Evolutionary conservation across 2,888 invertebrate species (phyloP), one percentile per base, ranked within the genome.

Genomic region (Acronicta leporina): DNA sequence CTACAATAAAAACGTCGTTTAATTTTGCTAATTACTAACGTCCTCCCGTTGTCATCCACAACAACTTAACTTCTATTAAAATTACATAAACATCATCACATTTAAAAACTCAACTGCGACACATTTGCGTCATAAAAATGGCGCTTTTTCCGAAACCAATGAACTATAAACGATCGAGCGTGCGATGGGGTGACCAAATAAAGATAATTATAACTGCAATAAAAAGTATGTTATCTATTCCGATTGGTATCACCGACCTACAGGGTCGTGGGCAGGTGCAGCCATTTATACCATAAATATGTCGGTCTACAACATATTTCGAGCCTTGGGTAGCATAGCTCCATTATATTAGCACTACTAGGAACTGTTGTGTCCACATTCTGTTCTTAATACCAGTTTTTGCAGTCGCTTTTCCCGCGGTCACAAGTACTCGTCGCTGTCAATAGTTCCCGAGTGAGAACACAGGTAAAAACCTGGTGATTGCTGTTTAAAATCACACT

Each of bases 231-330:
- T 73, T 77, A 76, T 72, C 76, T 80, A 81, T 78, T 75, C 75
- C 76, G 77, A 83, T 86, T 79, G 75, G 64, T 79, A 84, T 83
- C 82, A 56, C 51, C 81, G 82, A 86, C 85, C 87, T 85, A 80
- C 87, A 82, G 81, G 79, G 80, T 65, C 59, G 85, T 33, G 41
- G 73, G 86, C 91, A 91, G 90, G 89, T 91, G 92, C 66, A 59
- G 59, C 47, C 71, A 50, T 63, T 63, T 74, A 69, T 79, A 71
- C 72, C 68, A 56, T 83, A 83, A 80, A 79, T 80, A 84, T 80
- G 83, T 77, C 69, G 69, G 54, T 13, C 50, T 83, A 89, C 88
- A 87, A 73, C 87, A 87, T 89, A 84, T 82, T 89, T 87, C 73
- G 79, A 85, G 76, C 82, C 85, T 86, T 73, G 52, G 38, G 65